Evolutionary conservation across 92 coral and sea anemone genomes (phyloP).

Genomic region (Actinernus sp.): DNA sequence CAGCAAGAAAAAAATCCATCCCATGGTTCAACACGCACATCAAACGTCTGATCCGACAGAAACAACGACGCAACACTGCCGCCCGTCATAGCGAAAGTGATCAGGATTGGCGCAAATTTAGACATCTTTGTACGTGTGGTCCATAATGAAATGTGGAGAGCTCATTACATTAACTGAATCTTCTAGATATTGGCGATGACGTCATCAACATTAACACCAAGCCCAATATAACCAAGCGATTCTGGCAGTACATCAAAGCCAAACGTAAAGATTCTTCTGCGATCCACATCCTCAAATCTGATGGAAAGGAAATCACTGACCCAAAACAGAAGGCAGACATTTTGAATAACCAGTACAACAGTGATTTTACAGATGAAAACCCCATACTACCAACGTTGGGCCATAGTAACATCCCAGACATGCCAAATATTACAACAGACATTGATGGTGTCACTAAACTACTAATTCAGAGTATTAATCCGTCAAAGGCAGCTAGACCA

Average conservation of each 20-base stretch:
- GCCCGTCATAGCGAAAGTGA: slow-evolving; percentile 21
- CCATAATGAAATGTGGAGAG: slow-evolving; percentile 22
- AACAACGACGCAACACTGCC: slow-evolving; percentile 26
- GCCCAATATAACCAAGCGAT: slow-evolving; percentile 40
- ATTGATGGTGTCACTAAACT: slow-evolving; percentile 11
- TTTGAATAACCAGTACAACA: slow-evolving; percentile 37
- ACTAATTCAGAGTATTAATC: slow-evolving; percentile 8
- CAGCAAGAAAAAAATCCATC: slow-evolving; percentile 18
- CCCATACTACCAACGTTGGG: slow-evolving; percentile 19
- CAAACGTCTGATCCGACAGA: slow-evolving; percentile 29
- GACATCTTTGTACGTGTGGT: slow-evolving; percentile 22
- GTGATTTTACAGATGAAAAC: slow-evolving; percentile 59
- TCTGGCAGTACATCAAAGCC: slow-evolving; percentile 54
- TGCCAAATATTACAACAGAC: slow-evolving; percentile 18
- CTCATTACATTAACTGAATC: slow-evolving; percentile 41
- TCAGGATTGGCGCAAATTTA: slow-evolving; percentile 46
- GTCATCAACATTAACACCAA: slow-evolving; percentile 15
- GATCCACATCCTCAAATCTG: slow-evolving; percentile 37
- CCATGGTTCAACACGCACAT: slow-evolving; percentile 33
- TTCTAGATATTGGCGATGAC: slow-evolving; percentile 17
- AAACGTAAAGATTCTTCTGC: slow-evolving; percentile 53
- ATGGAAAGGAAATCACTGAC: slow-evolving; percentile 35
- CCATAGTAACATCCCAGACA: slow-evolving; percentile 24
- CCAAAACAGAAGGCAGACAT: slow-evolving; percentile 41
- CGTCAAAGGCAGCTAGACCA: slow-evolving; percentile 30